Conservation (phyloP, 2,113 vertebrate species). For the Triplophysa rosa region DNA sequence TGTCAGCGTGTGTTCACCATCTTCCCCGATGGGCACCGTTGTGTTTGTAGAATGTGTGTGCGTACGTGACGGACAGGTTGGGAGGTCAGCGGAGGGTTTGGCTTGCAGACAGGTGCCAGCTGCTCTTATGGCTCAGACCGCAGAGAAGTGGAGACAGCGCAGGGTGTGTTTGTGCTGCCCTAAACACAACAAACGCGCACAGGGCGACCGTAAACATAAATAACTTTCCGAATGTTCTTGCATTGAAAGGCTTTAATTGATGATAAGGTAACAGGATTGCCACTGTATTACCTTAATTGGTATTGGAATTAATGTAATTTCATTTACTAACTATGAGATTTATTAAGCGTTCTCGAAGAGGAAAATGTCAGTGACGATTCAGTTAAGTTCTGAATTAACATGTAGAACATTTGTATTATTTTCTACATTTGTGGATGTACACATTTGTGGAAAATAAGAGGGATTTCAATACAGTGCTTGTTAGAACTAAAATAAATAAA, state of each 20-base stretch:
- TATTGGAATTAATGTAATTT: neutral
- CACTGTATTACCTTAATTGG: neutral
- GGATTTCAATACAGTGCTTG: too few relatives aligned
- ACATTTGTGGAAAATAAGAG: too few relatives aligned
- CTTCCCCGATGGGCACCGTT: slow-evolving; percentile 26
- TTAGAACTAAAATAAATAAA: too few relatives aligned
- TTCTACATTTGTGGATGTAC: too few relatives aligned
- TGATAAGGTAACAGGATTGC: neutral
- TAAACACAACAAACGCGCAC: slow-evolving; percentile 34
- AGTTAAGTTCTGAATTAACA: too few relatives aligned
- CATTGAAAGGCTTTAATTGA: neutral
- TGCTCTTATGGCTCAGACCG: slow-evolving; percentile 38
- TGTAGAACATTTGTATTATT: too few relatives aligned
- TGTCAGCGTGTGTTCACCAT: slow-evolving; percentile 37
- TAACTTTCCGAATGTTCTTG: neutral
- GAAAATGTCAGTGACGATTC: too few relatives aligned
- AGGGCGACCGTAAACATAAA: slow-evolving; percentile 7
- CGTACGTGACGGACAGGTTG: slow-evolving; percentile 19
- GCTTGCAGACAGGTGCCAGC: slow-evolving; percentile 50
- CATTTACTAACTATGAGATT: neutral
- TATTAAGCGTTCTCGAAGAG: too few relatives aligned
- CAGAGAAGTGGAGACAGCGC: slow-evolving; percentile 29
- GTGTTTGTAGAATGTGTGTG: slow-evolving; percentile 20
- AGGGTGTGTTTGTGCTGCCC: slow-evolving; percentile 5
- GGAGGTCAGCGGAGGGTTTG: slow-evolving; percentile 27